Conservation (phyloP, 2,797 vertebrate species). For the Rallus crepitans region DNA sequence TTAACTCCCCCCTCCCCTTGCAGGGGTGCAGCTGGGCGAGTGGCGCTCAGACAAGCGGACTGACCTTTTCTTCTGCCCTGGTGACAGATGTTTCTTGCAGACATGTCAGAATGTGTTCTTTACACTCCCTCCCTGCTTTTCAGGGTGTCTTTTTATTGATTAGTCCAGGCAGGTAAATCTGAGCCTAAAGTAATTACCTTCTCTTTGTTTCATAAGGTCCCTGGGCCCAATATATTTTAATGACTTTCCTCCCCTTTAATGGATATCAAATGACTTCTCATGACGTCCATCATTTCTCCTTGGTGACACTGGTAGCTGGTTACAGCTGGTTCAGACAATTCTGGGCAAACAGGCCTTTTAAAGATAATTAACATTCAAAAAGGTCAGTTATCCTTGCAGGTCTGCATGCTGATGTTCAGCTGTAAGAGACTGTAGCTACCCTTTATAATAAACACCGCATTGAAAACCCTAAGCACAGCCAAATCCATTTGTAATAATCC, state of each 20-base stretch:
- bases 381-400: conserved; percentile 66
- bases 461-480: conserved; percentile 18
- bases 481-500: conserved; percentile 36
- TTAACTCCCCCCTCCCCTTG: fast-evolving
- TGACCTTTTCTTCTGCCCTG: not conserved
- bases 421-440: not conserved
- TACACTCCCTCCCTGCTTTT: not conserved
- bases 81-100: not conserved
- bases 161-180: conserved; percentile 55
- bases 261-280: conserved; percentile 52
- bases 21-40: fast-evolving
- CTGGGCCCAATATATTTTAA: conserved; percentile 59
- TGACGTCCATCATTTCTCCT: conserved; percentile 54
- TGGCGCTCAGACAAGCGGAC: not conserved
- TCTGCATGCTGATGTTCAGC: conserved; percentile 59
- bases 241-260: conserved; percentile 61
- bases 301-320: conserved; percentile 40
- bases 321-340: conserved; percentile 61
- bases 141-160: conserved; percentile 51
- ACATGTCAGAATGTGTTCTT: not conserved
- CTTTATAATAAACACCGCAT: not conserved
- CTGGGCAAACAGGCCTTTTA: conserved; percentile 66
- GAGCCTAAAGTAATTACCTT: conserved; percentile 53
- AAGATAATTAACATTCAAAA: conserved; percentile 75
- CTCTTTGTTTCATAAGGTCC: conserved; percentile 53